phyloP scores from a whole-genome alignment of 2,113 vertebrate species.

The Syngnathus typhle region DNA sequence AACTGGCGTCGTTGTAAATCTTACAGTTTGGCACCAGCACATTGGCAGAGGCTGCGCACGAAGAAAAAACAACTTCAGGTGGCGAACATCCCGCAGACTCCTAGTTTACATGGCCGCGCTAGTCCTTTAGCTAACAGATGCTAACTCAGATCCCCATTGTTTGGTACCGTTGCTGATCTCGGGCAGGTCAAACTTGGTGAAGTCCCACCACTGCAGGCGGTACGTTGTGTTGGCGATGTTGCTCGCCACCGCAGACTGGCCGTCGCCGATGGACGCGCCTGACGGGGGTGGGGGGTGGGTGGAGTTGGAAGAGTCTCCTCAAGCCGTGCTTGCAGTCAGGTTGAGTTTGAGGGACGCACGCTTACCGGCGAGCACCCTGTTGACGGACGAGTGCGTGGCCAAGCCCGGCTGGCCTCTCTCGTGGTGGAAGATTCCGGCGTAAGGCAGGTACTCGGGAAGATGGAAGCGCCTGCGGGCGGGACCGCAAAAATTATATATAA shows the following conservation, averaged over 20 bases:
- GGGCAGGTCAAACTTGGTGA: conserved; percentile 95
- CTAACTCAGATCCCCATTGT: no score
- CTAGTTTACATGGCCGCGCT: no score
- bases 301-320: not conserved
- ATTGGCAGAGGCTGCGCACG: conserved; percentile 81
- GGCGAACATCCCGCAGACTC: not conserved
- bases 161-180: conserved; percentile 94
- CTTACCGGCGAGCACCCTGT: conserved; percentile 93
- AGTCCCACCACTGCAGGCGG: conserved; percentile 99
- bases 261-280: conserved; percentile 97
- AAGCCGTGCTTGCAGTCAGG: not conserved
- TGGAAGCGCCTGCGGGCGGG: conserved; percentile 82
- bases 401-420: conserved; percentile 94
- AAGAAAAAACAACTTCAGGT: no score
- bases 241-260: conserved; percentile 96
- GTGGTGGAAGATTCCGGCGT: conserved; percentile 98
- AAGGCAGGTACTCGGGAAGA: conserved; percentile 95
- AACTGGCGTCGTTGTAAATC: conserved; percentile 98
- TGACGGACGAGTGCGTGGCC: conserved; percentile 96
- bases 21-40: conserved; percentile 98
- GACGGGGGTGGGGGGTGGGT: no score
- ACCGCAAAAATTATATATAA: not conserved
- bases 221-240: conserved; percentile 99
- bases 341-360: no score
- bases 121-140: not conserved